A percentile compares a stretch with the other conserved stretches of the same genome.
These are phyloP conservation scores for Ericerus pela DNA, from an alignment of 1,140 invertebrate genomes.

Conservation along the genomic window DNA sequence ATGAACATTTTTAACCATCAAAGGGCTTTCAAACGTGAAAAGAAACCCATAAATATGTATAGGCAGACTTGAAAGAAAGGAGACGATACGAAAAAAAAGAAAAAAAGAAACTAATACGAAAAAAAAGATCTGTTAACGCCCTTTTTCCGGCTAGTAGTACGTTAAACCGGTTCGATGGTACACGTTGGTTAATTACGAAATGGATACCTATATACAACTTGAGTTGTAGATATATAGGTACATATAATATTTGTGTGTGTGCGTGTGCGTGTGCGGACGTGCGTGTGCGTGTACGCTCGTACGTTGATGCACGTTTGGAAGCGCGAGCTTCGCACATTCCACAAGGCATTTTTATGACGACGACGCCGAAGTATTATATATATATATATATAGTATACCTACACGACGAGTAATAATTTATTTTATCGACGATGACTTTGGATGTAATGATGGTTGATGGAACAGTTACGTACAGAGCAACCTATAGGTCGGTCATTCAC, in stretches of 20 bases:
- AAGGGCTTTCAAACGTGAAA: too few relatives aligned
- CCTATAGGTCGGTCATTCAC: constrained; percentile 7
- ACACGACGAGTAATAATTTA: constrained; percentile 9
- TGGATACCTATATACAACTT: constrained; percentile 6
- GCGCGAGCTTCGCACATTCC: constrained; percentile 6
- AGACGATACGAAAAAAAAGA: too few relatives aligned
- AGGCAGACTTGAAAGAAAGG: too few relatives aligned
- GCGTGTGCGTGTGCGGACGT: too few relatives aligned
- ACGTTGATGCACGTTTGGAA: not conserved
- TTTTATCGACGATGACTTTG: constrained; percentile 6
- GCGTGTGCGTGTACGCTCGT: too few relatives aligned
- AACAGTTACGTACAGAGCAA: constrained; percentile 7
- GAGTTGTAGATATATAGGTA: too few relatives aligned
- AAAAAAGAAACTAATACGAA: too few relatives aligned
- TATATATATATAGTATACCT: too few relatives aligned
- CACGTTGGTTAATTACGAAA: constrained; percentile 9
- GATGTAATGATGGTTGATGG: constrained; percentile 8
- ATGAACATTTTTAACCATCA: too few relatives aligned
- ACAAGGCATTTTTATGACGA: constrained; percentile 1
- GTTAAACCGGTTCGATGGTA: constrained; percentile 6
- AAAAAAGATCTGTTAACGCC: constrained; percentile 1
- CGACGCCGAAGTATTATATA: not conserved
- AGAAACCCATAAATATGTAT: too few relatives aligned
- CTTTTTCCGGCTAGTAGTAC: constrained; percentile 2
- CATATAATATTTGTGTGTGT: too few relatives aligned